phyloP scores from a whole-genome alignment of 2,113 vertebrate genomes.

The Collichthys lucidus region DNA sequence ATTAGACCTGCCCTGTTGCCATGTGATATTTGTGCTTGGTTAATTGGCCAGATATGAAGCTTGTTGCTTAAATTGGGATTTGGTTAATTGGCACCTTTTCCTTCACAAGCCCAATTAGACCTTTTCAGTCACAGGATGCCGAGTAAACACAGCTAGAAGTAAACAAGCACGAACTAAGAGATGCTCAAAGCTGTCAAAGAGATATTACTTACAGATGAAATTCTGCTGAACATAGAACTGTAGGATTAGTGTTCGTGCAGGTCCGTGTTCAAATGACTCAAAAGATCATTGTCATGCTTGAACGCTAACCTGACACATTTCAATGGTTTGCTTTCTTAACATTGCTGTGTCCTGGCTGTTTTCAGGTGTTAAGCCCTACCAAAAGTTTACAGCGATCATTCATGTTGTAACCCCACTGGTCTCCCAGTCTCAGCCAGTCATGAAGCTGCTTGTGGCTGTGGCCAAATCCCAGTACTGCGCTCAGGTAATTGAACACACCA shows the following conservation, averaged over 20 bases:
- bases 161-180: conserved; percentile 26
- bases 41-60: conserved; percentile 51
- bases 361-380: conserved; percentile 91
- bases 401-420: conserved; percentile 97
- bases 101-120: conserved; percentile 43
- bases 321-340: background rate
- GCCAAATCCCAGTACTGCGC: conserved; percentile 98
- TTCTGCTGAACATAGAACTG: background rate
- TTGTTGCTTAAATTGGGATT: conserved; percentile 55
- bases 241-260: no score
- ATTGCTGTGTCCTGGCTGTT: background rate
- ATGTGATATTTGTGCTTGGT: conserved; percentile 34
- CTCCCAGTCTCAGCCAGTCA: conserved; percentile 97
- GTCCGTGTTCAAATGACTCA: background rate
- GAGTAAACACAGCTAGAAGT: conserved; percentile 23
- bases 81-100: conserved; percentile 45
- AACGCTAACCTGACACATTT: background rate
- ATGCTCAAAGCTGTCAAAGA: conserved; percentile 3
- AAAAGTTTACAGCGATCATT: conserved; percentile 96
- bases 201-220: background rate
- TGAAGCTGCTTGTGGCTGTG: conserved; percentile 96
- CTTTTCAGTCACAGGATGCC: conserved; percentile 10
- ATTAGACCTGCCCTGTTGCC: conserved; percentile 49
- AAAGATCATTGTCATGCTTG: background rate
- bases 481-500: conserved; percentile 86